phyloP scores from a whole-genome alignment of 2,888 invertebrate species.

The Plusia festucae region DNA sequence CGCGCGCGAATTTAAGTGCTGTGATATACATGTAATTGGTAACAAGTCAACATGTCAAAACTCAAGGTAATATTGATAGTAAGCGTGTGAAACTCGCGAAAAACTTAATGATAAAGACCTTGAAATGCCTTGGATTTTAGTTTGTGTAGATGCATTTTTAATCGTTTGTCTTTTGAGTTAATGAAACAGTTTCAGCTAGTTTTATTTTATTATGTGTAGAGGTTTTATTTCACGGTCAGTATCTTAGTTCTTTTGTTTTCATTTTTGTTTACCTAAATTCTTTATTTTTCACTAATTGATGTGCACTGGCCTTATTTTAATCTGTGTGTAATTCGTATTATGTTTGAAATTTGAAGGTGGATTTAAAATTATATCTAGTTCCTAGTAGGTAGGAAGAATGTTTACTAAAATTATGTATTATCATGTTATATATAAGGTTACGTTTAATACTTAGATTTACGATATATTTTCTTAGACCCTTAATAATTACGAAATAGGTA shows the following conservation, averaged over 20 bases:
- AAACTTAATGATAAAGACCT: conserved; percentile 54
- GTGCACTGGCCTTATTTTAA: no score
- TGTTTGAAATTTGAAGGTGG: conserved; percentile 9
- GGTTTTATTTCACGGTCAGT: conserved; percentile 34
- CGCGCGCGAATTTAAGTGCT: conserved; percentile 49
- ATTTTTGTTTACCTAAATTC: not conserved
- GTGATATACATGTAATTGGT: conserved; percentile 61
- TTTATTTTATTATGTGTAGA: conserved; percentile 49
- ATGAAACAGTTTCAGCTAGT: conserved; percentile 35
- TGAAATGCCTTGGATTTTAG: conserved; percentile 27
- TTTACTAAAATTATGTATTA: not conserved
- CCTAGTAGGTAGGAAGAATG: not conserved
- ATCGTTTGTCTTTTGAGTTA: conserved; percentile 41
- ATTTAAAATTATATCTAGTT: not conserved
- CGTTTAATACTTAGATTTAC: no score
- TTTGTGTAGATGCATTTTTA: conserved; percentile 51
- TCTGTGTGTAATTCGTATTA: conserved; percentile 5
- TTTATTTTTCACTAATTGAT: no score
- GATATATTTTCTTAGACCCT: not conserved
- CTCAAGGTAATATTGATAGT: conserved; percentile 78
- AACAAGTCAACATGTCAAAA: conserved; percentile 76
- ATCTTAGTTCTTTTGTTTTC: conserved; percentile 29
- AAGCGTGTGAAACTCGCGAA: conserved; percentile 54
- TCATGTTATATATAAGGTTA: no score
- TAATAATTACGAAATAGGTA: not conserved